These are phyloP conservation scores for Turdus rufiventris DNA, from an alignment of 2,113 vertebrate genomes.

Conservation along the genomic window DNA sequence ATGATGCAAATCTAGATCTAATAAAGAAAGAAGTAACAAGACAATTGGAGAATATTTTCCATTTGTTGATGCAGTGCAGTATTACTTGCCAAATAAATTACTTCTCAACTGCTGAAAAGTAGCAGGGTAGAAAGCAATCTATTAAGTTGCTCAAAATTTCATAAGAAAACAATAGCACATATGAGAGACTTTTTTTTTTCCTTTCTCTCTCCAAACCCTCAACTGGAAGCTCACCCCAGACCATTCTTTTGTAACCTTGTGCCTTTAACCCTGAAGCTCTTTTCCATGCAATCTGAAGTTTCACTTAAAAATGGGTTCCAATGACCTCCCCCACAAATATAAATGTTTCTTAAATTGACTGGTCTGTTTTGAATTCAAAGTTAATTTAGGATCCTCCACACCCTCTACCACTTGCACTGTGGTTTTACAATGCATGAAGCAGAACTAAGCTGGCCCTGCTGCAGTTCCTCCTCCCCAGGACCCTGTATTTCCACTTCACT, in stretches of 20 bases:
- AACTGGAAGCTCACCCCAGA: not conserved
- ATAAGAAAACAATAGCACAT: not conserved
- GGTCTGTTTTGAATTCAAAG: not conserved
- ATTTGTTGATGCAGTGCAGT: not conserved
- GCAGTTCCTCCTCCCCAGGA: not conserved
- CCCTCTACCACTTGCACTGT: not conserved
- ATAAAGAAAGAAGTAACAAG: not conserved
- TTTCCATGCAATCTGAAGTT: not conserved
- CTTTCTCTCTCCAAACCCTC: not conserved
- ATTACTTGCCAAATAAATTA: not conserved
- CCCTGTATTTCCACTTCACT: not conserved
- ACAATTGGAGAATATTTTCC: not conserved
- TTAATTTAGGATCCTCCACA: not conserved
- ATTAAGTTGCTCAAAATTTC: not conserved
- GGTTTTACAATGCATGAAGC: not conserved
- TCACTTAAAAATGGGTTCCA: not conserved
- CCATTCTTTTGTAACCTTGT: not conserved
- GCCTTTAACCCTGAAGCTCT: not conserved
- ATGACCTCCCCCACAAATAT: not conserved
- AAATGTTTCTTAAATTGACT: not conserved
- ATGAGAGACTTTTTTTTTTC: not conserved
- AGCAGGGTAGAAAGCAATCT: not conserved
- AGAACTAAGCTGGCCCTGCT: slow-evolving; percentile 1
- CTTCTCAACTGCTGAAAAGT: not conserved
- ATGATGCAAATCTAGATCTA: not conserved